These are phyloP conservation scores for Ptychadena robeensis DNA, from an alignment of 2,797 vertebrate genomes.

Conservation along the genomic window DNA sequence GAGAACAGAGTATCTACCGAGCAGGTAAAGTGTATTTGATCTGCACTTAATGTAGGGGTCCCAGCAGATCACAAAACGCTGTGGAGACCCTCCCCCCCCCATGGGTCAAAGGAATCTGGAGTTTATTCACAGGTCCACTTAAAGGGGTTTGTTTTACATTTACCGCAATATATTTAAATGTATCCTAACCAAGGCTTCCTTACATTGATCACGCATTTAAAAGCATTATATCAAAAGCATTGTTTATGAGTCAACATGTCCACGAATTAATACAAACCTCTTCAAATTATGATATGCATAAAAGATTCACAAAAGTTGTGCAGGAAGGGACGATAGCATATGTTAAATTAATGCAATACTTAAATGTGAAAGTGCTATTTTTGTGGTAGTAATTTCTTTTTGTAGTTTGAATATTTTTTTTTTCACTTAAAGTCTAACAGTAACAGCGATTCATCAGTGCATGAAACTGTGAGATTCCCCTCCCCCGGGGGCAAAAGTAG, in stretches of 20 bases:
- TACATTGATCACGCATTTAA: slow-evolving; percentile 14
- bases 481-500: slow-evolving; percentile 73
- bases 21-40: too few relatives aligned
- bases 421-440: slow-evolving; percentile 47
- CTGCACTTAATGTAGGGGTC: too few relatives aligned
- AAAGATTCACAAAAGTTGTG: slow-evolving; percentile 67
- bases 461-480: slow-evolving; percentile 74
- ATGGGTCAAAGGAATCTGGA: too few relatives aligned
- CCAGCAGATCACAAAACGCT: too few relatives aligned
- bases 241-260: slow-evolving; percentile 68
- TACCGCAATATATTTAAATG: background rate
- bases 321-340: slow-evolving; percentile 66
- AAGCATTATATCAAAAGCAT: slow-evolving; percentile 65
- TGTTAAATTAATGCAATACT: slow-evolving; percentile 67
- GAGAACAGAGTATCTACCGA: too few relatives aligned
- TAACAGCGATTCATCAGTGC: slow-evolving; percentile 79
- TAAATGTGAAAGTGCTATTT: slow-evolving; percentile 79
- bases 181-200: background rate
- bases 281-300: slow-evolving; percentile 64
- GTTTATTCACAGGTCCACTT: too few relatives aligned
- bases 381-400: slow-evolving; percentile 57
- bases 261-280: slow-evolving; percentile 63
- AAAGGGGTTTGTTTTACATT: too few relatives aligned
- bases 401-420: slow-evolving; percentile 68
- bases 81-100: too few relatives aligned